phyloP scores from a whole-genome alignment of 2,888 invertebrate species.

The Exocentrus adspersus region DNA sequence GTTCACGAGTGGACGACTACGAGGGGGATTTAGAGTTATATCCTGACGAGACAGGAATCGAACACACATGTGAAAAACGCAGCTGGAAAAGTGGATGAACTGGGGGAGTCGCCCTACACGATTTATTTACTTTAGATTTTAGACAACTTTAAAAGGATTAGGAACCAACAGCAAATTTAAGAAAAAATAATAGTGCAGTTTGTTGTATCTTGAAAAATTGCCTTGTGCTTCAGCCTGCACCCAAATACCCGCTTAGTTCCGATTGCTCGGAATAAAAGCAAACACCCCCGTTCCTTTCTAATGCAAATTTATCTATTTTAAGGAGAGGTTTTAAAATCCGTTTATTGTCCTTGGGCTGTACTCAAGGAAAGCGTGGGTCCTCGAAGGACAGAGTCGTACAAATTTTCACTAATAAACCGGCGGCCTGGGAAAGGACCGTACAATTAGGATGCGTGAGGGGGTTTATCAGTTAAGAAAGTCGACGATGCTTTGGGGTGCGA shows the following conservation, averaged over 20 bases:
- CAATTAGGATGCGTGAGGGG: slow-evolving; percentile 13
- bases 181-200: no score
- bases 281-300: neutral
- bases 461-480: slow-evolving; percentile 13
- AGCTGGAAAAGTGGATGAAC: no score
- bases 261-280: neutral
- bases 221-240: no score
- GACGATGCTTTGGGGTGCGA: slow-evolving; percentile 4
- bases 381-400: neutral
- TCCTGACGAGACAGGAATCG: neutral
- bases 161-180: no score
- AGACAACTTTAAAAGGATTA: no score
- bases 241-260: neutral
- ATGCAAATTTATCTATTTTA: neutral
- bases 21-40: slow-evolving; percentile 7
- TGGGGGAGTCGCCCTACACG: no score
- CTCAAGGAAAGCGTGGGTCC: neutral
- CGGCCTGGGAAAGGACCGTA: neutral
- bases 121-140: no score
- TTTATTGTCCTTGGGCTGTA: neutral
- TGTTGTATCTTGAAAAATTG: no score
- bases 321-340: neutral
- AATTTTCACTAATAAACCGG: slow-evolving; percentile 8
- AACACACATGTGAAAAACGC: neutral
- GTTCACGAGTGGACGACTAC: neutral